Conservation (phyloP, 2,888 invertebrate genomes). For the Noctua fimbriata region DNA sequence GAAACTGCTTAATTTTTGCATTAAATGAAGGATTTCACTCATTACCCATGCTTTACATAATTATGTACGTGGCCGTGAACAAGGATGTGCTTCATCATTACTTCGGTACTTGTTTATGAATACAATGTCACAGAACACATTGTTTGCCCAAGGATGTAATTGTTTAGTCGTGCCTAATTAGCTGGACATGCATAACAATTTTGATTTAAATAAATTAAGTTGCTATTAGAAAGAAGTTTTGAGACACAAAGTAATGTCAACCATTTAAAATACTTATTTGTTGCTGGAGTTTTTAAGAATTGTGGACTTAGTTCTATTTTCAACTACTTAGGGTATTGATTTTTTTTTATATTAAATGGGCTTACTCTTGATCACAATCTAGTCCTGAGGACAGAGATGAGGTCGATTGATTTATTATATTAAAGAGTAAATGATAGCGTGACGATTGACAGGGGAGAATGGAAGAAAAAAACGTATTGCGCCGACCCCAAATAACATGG, state of each 20-base stretch:
- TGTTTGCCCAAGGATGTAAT: constrained; percentile 38
- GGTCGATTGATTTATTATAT: neutral
- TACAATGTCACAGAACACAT: constrained; percentile 14
- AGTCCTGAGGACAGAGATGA: too few relatives aligned
- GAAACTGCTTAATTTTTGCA: constrained; percentile 6
- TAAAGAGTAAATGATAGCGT: too few relatives aligned
- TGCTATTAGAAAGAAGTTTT: neutral
- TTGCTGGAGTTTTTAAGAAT: neutral
- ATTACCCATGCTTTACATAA: constrained; percentile 7
- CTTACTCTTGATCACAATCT: too few relatives aligned
- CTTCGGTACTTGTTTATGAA: constrained; percentile 15
- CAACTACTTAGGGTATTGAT: neutral
- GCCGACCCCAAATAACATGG: too few relatives aligned
- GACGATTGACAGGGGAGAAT: too few relatives aligned
- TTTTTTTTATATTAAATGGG: too few relatives aligned
- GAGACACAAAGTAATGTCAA: neutral
- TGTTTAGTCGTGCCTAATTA: constrained; percentile 45
- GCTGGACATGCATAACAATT: constrained; percentile 30
- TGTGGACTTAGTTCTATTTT: neutral
- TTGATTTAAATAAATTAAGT: constrained; percentile 52
- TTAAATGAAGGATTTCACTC: constrained; percentile 16
- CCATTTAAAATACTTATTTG: neutral
- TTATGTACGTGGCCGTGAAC: neutral
- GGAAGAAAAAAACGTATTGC: too few relatives aligned
- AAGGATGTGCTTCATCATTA: constrained; percentile 22